Evolutionary conservation across 2,113 vertebrate genomes (phyloP), one percentile per base, ranked within the genome.

Genomic region (Phrynocephalus versicolor): DNA sequence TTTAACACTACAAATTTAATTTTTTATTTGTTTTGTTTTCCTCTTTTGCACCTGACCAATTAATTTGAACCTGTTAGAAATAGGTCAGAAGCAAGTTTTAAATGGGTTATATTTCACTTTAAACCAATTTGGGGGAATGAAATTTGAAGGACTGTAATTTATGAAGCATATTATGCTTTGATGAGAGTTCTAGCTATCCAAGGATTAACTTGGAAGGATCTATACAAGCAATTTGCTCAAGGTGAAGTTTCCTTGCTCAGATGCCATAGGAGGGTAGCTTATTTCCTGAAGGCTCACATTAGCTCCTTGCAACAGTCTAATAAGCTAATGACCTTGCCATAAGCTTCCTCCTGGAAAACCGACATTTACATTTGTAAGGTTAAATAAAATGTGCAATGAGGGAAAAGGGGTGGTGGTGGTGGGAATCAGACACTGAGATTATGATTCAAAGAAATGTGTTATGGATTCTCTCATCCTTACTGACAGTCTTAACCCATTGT

Each of bases 341-440:
- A 90, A 94, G 89, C 88, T 92, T 89, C 72, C 89, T 92, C 39
- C 67, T 76, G 92, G 90, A 94, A 93, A 94, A 82, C 33, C 85
- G 89, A 87, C 91, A 90, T 91, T 90, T 91, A 77, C 85, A 94
- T 93, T 92, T 95, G 92, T 94, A 89, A 88, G 80, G 77, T 93
- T 94, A 93, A 95, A 93, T 93, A 95, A 94, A 95, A 92, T 78
- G 91, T 88, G 79, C 87, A 92, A 87, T 83, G 64, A 87, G 73
- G 84, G 81, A 92, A 89, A 88, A 85, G 77, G 30, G 35, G n/a
- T n/a, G n/a, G n/a, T n/a, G n/a, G n/a, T n/a, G n/a, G n/a, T n/a
- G n/a, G 51, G 79, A 82, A 41, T 81, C 90, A 92, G 89, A 27
- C 89, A 78, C 69, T 72, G 80, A 79, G 60, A 84, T 57, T 6